Evolutionary conservation across 2,888 invertebrate genomes (phyloP).

Genomic region (Patella ulyssiponensis): DNA sequence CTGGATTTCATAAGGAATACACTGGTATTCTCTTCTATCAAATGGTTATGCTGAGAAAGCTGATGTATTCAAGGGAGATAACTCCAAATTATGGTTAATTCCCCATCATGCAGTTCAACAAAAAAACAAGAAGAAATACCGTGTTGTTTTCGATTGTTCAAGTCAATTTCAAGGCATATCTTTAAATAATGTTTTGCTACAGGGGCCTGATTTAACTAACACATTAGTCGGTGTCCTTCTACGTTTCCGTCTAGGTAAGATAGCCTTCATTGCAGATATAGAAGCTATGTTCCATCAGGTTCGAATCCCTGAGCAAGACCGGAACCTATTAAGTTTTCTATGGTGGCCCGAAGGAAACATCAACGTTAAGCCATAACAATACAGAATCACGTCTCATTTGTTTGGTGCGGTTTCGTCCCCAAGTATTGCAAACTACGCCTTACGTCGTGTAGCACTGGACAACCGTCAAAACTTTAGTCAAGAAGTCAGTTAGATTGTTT

Average conservation of each 20-base stretch:
- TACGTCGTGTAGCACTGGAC: not conserved
- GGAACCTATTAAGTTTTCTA: conserved; percentile 34
- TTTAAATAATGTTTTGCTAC: conserved; percentile 38
- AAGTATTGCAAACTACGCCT: conserved; percentile 10
- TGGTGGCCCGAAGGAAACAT: conserved; percentile 32
- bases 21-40: conserved; percentile 10
- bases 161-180: conserved; percentile 35
- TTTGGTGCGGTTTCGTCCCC: conserved; percentile 11
- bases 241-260: conserved; percentile 37
- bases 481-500: conserved; percentile 11
- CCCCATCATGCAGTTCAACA: conserved; percentile 39
- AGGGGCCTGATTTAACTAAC: conserved; percentile 44
- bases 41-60: conserved; percentile 30
- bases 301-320: conserved; percentile 27
- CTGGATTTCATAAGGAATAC: conserved; percentile 18
- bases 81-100: conserved; percentile 33
- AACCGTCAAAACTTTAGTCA: not conserved
- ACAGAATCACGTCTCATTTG: conserved; percentile 14
- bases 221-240: conserved; percentile 39
- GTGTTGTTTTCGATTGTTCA: conserved; percentile 40
- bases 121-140: conserved; percentile 30
- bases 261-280: conserved; percentile 40
- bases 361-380: not conserved
- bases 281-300: conserved; percentile 41
- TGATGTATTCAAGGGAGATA: not conserved